Base-by-base conservation (phyloP, 2,797 vertebrate genomes). In the Clarias pachynema region DNA sequence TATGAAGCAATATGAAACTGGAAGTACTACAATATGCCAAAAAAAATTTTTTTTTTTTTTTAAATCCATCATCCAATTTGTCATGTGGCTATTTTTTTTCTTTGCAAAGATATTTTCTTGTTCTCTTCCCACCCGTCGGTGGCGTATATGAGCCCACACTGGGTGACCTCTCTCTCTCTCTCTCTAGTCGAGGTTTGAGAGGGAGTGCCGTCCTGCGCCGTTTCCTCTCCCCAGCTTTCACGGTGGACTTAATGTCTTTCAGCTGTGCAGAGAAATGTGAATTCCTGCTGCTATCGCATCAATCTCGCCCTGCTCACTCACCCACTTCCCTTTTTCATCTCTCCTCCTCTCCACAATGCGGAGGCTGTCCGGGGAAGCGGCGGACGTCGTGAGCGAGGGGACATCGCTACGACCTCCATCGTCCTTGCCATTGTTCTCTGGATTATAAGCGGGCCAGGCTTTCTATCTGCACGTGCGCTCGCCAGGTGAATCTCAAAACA, bases 201-300 rank as follows among this genome's bases (percentile, higher is more conserved):
- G 68, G 72, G 82, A 72, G 84, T 73, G 34, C 65, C 75, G 49
- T 31, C 73, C 63, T 83, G 80, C 26, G 22, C 73, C 59, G 83
- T 88, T 89, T 88, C 89, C 88, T 87, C 87, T 85, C 85, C 86
- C 84, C 56, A 63, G 74, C 83, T 87, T 53, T 91, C 82, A 83
- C 78, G 77, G 84, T 63, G 69, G 86, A 82, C 79, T 89, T 91
- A 91, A 92, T 90, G 90, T 88, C 86, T 91, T 91, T 89, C 90
- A 91, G 89, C 88, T 90, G 90, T 86, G 86, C 29, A 44, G 49
- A 79, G 86, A 90, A 88, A 91, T 88, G 87, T 62, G 85, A 89
- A 91, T 89, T 88, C 87, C 88, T 88, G 85, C 75, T 86, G 83
- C 81, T 84, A 87, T 88, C 85, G 65, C 87, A 87, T 83, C 89